Evolutionary conservation across 23 tunicate species (phyloP).

Genomic region (Phallusia fumigata): DNA sequence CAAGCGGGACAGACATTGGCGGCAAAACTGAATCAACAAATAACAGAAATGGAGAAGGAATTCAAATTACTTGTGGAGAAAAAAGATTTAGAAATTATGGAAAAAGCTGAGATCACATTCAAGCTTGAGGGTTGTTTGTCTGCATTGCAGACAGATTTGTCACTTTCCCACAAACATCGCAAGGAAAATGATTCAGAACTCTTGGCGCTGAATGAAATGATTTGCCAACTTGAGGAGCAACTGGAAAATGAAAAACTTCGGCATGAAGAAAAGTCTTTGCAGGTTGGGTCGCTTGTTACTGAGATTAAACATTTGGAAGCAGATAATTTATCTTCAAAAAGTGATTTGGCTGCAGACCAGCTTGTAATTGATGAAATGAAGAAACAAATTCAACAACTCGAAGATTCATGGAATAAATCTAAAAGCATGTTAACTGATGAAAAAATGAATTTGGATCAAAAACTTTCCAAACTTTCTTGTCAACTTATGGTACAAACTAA

Average conservation of each 20-base stretch:
- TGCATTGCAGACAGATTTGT: background rate
- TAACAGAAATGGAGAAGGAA: background rate
- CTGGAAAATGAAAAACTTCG: background rate
- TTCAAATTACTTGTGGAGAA: background rate
- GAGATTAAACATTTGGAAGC: background rate
- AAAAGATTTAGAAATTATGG: background rate
- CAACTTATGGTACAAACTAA: background rate
- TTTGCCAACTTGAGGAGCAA: background rate
- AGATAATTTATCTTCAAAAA: background rate
- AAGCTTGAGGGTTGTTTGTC: background rate
- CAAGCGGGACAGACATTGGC: no score
- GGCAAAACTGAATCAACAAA: background rate
- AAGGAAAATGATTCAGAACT: background rate
- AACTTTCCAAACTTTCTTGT: background rate
- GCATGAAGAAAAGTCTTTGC: background rate
- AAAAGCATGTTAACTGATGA: background rate
- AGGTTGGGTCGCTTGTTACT: background rate
- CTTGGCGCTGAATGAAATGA: background rate
- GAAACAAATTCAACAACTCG: background rate
- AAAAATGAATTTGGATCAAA: background rate
- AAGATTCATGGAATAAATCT: background rate
- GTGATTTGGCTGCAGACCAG: background rate
- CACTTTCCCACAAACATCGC: background rate
- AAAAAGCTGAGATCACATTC: background rate
- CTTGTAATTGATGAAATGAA: background rate